Evolutionary conservation across 2,797 vertebrate genomes (phyloP), one percentile per base, ranked within the genome.

Genomic region (Mus minutoides): DNA sequence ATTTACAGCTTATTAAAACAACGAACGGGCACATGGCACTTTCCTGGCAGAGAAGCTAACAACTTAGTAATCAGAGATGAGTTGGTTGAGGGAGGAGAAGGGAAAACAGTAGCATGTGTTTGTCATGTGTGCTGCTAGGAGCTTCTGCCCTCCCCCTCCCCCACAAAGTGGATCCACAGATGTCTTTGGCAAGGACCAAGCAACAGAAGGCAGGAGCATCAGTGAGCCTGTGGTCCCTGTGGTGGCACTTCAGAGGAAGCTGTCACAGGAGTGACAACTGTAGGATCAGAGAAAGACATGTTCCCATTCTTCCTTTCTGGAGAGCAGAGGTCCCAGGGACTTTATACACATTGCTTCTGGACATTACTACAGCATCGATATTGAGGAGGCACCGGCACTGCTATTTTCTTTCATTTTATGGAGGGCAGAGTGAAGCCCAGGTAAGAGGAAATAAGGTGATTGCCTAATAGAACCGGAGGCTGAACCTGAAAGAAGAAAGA

Each of bases 101-200:
- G 60, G 56, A 76, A 75, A 84, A 95, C 83, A 94, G 67, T 88
- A 96, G 96, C 93, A 43, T 87, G 94, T 97, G 94, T 95, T 96
- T 95, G 93, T 92, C 69, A 4, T 87, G 67, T 43, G 71, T 79
- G 69, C 95, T 21, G 56, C 16, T 52, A 19, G 7, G 88, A 94
- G 88, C 91, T 92, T 94, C 94, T 96, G 90, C 90, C 90, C 40
- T 2, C 16, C 11, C 34, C 4, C 64, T 14, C 3, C 9, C 24
- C 58, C 76, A 5, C 4, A 9, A 34, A 58, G 73, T 21, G 2
- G 69, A 83, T 67, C 71, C 34, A 24, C 82, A 83, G 11, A 76
- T 29, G 92, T 22, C 96, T 94, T 71, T 92, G 91, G 73, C 75
- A 71, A 22, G 26, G 62, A 60, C 34, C 2, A 29, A 29, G 22